Evolutionary conservation across 2,888 invertebrate genomes (phyloP).

Genomic region (Diaperis boleti): DNA sequence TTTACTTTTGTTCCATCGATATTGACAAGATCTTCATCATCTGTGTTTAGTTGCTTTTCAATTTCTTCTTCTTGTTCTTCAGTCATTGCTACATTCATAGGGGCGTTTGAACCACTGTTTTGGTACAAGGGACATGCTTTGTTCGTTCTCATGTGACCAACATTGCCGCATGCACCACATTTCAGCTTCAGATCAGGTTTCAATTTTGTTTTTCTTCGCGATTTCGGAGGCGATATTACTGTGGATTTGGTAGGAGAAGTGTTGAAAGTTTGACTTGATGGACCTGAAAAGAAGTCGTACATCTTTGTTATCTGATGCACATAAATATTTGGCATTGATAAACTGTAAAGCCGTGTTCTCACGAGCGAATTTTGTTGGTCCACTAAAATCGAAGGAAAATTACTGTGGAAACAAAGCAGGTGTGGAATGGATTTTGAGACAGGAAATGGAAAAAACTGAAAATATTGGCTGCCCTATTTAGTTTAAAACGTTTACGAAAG

Average conservation of each 20-base stretch:
- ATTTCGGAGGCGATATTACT: conserved; percentile 70
- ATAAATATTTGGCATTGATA: no score
- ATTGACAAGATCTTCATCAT: conserved; percentile 89
- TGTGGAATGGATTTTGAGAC: no score
- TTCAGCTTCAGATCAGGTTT: conserved; percentile 92
- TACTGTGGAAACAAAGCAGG: no score
- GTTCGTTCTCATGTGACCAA: conserved; percentile 89
- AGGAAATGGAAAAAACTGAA: no score
- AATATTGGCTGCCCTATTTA: no score
- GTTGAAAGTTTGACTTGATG: conserved; percentile 58
- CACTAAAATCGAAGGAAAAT: no score
- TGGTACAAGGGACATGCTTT: conserved; percentile 97
- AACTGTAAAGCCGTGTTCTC: no score
- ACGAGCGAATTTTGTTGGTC: no score
- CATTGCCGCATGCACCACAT: conserved; percentile 97
- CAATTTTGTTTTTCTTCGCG: conserved; percentile 84
- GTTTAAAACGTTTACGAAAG: no score
- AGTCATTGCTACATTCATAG: conserved; percentile 78
- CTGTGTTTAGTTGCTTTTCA: conserved; percentile 80
- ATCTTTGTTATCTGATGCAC: no score
- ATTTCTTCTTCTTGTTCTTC: conserved; percentile 89
- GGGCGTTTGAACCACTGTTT: conserved; percentile 68
- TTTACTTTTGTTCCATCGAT: conserved; percentile 96
- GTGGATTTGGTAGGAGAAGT: conserved; percentile 64
- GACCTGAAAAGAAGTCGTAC: no score